Base-by-base conservation (phyloP, 2,797 vertebrate genomes). In the Chelidonichthys spinosus region DNA sequence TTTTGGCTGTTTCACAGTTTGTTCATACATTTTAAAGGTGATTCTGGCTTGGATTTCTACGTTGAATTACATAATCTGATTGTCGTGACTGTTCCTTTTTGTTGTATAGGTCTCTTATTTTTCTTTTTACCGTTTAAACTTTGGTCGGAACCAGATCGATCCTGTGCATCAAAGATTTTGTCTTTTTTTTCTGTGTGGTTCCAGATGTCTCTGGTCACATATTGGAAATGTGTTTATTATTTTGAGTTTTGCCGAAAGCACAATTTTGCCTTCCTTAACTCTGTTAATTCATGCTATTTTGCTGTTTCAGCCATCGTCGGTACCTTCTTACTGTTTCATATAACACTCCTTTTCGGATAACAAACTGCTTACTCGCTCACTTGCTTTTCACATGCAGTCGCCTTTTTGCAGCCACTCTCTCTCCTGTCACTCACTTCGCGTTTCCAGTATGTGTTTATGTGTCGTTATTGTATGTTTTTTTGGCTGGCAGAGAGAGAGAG, bases 401-500 rank as follows among this genome's bases (percentile, higher is more conserved):
- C 32, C 32, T 66, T 42, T 71, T 83, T 69, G 11, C 46, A 75
- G 18, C 9, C 11, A 11, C 18, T 18, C 11, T 70, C 32, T 79
- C 17, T 15, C 62, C 46, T 74, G 33, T 66, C 46, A 62, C 13
- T 69, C 36, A 47, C n/a, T 56, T 56, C 61, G n/a, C 33, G 73
- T 76, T 72, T 74, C 63, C 62, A 77, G 11, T 72, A 32, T 56
- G 47, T 40, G 56, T 64, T 75, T 50, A 66, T 60, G 65, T 78
- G 42, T 75, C 71, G 72, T 70, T 54, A 18, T 49, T 68, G 59
- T 83, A 55, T 65, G 25, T 78, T 86, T 83, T 78, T 80, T 86
- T 84, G 53, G 68, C 73, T 87, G 76, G 74, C 49, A 60, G 78
- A 78, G 69, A 73, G 25, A 25, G 25, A 25, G 25, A 25, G 25